Evolutionary conservation across 2,888 invertebrate genomes (phyloP).

Genomic region (Drosophila testacea): DNA sequence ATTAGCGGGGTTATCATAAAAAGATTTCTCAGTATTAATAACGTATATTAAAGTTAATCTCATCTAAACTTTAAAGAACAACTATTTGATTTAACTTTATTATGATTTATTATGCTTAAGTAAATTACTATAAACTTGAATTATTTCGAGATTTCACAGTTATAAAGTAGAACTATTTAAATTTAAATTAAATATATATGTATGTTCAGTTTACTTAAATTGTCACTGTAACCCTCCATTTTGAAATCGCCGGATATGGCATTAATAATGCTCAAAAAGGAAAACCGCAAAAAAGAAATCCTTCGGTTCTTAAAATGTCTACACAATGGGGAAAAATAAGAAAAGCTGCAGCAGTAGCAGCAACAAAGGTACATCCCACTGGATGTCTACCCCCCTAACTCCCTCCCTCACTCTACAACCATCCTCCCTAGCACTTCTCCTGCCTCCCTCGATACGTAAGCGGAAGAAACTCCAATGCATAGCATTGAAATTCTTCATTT

Average conservation of each 20-base stretch:
- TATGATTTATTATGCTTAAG: too few relatives aligned
- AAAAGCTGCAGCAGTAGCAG: constrained; percentile 27
- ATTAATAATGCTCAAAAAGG: constrained; percentile 22
- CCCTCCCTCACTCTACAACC: background rate
- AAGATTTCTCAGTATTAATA: too few relatives aligned
- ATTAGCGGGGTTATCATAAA: too few relatives aligned
- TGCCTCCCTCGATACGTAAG: background rate
- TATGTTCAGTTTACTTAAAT: background rate
- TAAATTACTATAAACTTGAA: too few relatives aligned
- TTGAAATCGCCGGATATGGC: constrained; percentile 16
- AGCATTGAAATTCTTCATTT: constrained; percentile 80
- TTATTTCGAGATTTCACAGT: too few relatives aligned
- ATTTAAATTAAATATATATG: background rate
- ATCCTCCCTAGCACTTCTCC: background rate
- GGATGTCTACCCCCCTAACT: too few relatives aligned
- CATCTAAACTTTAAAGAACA: too few relatives aligned
- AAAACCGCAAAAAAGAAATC: constrained; percentile 67
- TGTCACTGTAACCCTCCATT: constrained; percentile 11
- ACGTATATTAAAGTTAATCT: too few relatives aligned
- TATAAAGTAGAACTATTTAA: background rate
- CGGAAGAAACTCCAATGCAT: constrained; percentile 70
- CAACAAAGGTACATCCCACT: constrained; percentile 27
- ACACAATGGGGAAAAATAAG: constrained; percentile 53
- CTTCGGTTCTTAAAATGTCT: constrained; percentile 81
- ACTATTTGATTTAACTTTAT: too few relatives aligned